These are phyloP conservation scores for Lasioglossum marginatum DNA, from an alignment of 2,888 invertebrate species.

Conservation along the genomic window DNA sequence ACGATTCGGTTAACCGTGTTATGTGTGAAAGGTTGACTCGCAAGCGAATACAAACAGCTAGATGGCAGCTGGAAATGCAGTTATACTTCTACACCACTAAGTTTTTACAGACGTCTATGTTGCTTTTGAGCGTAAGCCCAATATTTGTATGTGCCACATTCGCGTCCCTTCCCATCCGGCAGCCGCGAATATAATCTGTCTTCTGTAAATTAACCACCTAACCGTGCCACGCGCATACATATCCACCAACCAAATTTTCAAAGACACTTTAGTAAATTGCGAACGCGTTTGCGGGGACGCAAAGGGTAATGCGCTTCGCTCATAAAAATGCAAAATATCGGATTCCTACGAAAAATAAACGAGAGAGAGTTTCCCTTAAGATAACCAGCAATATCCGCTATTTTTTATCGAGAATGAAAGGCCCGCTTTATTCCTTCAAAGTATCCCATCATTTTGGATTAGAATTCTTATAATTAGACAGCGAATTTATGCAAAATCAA, in stretches of 20 bases:
- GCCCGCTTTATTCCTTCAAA: neutral
- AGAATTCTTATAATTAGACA: no score
- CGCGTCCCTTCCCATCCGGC: conserved; percentile 5
- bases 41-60: conserved; percentile 12
- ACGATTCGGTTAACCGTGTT: conserved; percentile 8
- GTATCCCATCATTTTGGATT: no score
- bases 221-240: neutral
- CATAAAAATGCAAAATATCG: conserved; percentile 33
- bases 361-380: neutral
- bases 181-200: conserved; percentile 41
- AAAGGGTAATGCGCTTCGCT: conserved; percentile 22
- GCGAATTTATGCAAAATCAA: no score
- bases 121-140: conserved; percentile 51
- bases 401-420: neutral
- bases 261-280: conserved; percentile 23
- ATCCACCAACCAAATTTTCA: conserved; percentile 21
- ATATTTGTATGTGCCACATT: conserved; percentile 45
- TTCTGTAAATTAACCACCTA: conserved; percentile 39
- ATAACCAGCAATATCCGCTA: neutral
- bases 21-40: conserved; percentile 18
- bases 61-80: conserved; percentile 25
- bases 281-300: neutral
- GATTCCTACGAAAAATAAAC: conserved; percentile 1
- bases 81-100: conserved; percentile 23
- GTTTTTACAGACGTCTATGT: conserved; percentile 34